These are phyloP conservation scores for Bellardia bayeri DNA, from an alignment of 2,888 invertebrate species.

Conservation along the genomic window DNA sequence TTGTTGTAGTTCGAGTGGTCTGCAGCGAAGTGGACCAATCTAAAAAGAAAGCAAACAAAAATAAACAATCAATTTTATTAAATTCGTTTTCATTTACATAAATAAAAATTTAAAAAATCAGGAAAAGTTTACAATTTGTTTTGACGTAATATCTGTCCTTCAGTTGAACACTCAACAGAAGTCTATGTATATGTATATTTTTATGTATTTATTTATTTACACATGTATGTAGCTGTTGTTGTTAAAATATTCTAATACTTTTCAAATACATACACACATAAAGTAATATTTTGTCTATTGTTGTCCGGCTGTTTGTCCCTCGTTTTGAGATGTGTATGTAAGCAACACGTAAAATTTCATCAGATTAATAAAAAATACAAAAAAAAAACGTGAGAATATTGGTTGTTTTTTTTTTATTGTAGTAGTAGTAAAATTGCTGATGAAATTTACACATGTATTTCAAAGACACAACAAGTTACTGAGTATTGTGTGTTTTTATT, in stretches of 20 bases:
- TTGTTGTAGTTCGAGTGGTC: conserved; percentile 55
- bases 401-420: conserved; percentile 11
- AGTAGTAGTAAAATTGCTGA: conserved; percentile 15
- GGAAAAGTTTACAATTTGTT: background rate
- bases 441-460: conserved; percentile 22
- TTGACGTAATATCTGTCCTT: conserved; percentile 44
- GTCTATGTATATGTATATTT: background rate
- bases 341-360: conserved; percentile 65
- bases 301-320: conserved; percentile 1
- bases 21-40: conserved; percentile 75
- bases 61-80: conserved; percentile 8
- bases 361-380: conserved; percentile 53
- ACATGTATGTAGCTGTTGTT: conserved; percentile 38
- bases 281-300: background rate
- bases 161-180: conserved; percentile 31
- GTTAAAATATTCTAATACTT: conserved; percentile 8
- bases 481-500: background rate
- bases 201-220: conserved; percentile 34
- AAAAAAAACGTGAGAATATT: conserved; percentile 48
- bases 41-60: conserved; percentile 47
- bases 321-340: conserved; percentile 10
- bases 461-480: conserved; percentile 12
- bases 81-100: background rate
- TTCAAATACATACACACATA: background rate
- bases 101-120: background rate